Evolutionary conservation across 2,797 vertebrate genomes (phyloP).

Genomic region (Carduelis carduelis): DNA sequence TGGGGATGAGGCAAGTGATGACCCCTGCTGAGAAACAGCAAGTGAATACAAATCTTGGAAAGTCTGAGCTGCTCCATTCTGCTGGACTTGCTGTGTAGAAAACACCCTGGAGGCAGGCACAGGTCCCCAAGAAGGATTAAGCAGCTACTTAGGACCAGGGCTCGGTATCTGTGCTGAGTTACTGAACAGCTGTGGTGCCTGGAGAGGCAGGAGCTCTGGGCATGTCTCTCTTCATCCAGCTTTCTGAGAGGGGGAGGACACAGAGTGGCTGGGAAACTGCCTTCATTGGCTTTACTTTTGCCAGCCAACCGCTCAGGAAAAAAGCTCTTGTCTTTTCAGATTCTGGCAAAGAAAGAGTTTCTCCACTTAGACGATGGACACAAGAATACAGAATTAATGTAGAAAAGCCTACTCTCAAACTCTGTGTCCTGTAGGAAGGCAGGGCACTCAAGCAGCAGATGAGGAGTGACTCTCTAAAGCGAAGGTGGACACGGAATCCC

Average conservation of each 20-base stretch:
- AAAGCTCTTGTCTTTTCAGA: background rate
- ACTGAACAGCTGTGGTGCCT: background rate
- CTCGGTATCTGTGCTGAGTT: fast-evolving
- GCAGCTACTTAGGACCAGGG: background rate
- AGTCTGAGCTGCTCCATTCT: background rate
- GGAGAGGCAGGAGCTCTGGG: background rate
- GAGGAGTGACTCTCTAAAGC: background rate
- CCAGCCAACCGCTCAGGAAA: background rate
- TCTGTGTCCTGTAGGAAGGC: background rate
- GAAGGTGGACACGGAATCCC: slow-evolving; percentile 42
- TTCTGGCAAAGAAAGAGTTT: background rate
- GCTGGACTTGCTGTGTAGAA: background rate
- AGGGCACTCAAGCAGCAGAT: background rate
- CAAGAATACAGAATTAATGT: background rate
- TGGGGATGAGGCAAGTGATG: background rate
- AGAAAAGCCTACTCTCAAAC: slow-evolving; percentile 1
- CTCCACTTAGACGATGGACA: background rate
- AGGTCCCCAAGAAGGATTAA: background rate
- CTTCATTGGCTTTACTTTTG: background rate
- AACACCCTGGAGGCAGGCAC: background rate
- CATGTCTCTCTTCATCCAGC: background rate
- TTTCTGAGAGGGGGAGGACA: background rate
- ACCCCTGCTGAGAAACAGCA: background rate
- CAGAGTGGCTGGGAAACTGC: background rate
- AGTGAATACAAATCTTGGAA: background rate